These are phyloP conservation scores for Akabosia matsudoensis DNA, from an alignment of 1,140 invertebrate genomes.

Conservation along the genomic window DNA sequence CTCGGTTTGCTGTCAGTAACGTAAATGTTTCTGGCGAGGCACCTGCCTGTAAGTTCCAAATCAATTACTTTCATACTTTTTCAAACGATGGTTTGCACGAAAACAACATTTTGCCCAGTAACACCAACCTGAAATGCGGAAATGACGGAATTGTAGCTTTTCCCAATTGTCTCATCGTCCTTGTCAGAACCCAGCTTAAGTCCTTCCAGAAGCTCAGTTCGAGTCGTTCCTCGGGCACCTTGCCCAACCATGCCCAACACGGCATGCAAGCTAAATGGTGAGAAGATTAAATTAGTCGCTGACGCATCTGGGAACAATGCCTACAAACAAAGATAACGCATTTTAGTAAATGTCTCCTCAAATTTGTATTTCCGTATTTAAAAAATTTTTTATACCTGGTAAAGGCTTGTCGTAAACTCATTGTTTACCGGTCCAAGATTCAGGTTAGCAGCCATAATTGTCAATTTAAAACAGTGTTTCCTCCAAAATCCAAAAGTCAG, in stretches of 20 bases:
- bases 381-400: slow-evolving; percentile 1
- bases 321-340: background rate
- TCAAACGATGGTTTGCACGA: background rate
- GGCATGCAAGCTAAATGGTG: slow-evolving; percentile 34
- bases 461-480: too few relatives aligned
- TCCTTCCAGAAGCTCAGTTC: slow-evolving; percentile 18
- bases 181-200: background rate
- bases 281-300: slow-evolving; percentile 29
- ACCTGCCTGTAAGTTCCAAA: background rate
- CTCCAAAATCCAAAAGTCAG: too few relatives aligned
- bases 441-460: background rate
- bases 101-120: background rate
- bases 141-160: slow-evolving; percentile 14
- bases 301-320: background rate
- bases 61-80: background rate
- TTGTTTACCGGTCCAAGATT: background rate
- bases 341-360: background rate
- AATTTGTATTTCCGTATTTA: background rate
- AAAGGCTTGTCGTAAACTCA: background rate
- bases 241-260: slow-evolving; percentile 32
- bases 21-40: slow-evolving; percentile 29
- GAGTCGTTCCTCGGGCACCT: slow-evolving; percentile 30
- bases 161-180: background rate
- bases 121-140: background rate
- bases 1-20: slow-evolving; percentile 50